phyloP scores from a whole-genome alignment of 2,113 vertebrate species.

The Alouatta palliata region DNA sequence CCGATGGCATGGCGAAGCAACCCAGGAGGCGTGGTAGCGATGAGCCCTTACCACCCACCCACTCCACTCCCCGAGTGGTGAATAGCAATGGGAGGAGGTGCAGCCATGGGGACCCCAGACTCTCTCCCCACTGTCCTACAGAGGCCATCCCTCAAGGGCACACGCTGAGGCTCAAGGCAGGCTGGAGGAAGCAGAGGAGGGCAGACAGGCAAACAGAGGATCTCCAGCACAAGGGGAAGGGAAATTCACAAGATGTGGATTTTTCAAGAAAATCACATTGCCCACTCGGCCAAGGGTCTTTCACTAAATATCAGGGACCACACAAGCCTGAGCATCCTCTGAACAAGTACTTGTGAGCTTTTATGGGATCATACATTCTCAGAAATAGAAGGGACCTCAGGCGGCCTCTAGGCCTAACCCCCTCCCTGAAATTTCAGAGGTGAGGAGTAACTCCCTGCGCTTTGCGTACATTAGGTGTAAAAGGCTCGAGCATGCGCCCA shows the following conservation, averaged over 20 bases:
- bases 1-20: too few species aligned
- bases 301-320: neutral
- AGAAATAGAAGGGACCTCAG: neutral
- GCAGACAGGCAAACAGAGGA: neutral
- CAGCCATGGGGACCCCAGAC: neutral
- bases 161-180: neutral
- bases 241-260: neutral
- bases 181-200: neutral
- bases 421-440: neutral
- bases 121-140: neutral
- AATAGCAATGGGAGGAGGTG: neutral
- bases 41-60: neutral
- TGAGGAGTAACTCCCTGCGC: too few species aligned
- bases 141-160: neutral
- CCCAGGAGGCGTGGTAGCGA: too few species aligned
- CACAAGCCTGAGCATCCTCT: neutral
- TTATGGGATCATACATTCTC: neutral
- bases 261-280: neutral
- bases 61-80: accelerated
- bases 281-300: neutral
- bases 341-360: neutral
- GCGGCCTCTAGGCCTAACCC: neutral
- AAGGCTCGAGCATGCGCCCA: neutral
- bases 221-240: neutral
- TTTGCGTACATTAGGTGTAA: neutral